These are phyloP conservation scores for Mormyrus lacerda DNA, from an alignment of 2,113 vertebrate species.

Conservation along the genomic window DNA sequence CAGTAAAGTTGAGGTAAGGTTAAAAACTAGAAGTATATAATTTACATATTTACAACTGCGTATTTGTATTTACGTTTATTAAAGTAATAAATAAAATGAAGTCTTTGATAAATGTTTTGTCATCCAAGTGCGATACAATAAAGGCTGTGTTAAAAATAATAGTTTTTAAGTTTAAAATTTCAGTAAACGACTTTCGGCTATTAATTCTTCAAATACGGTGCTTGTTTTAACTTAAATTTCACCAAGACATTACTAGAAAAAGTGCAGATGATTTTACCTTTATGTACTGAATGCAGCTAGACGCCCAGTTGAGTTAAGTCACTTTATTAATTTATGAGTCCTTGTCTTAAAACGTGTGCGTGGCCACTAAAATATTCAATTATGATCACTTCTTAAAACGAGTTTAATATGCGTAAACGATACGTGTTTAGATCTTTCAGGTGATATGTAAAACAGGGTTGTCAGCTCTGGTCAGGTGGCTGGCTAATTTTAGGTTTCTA, in stretches of 20 bases:
- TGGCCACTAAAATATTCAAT: neutral
- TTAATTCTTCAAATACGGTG: neutral
- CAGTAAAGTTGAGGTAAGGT: neutral
- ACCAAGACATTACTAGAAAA: neutral
- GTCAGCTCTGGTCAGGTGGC: neutral
- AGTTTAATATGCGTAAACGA: neutral
- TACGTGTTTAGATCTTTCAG: neutral
- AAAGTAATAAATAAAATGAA: neutral
- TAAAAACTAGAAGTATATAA: neutral
- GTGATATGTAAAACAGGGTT: neutral
- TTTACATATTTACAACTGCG: neutral
- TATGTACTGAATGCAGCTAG: neutral
- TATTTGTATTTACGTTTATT: neutral
- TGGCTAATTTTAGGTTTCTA: too few species aligned
- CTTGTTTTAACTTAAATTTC: neutral
- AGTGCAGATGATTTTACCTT: neutral
- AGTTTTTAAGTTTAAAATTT: neutral
- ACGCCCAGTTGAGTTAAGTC: neutral
- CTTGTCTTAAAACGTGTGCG: neutral
- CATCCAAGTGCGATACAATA: neutral
- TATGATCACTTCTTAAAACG: neutral
- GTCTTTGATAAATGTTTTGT: neutral
- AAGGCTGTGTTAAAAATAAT: too few species aligned
- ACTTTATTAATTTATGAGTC: neutral
- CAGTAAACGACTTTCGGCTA: neutral